Evolutionary conservation across 2,797 vertebrate species (phyloP).

Genomic region (Gambusia yucatana): DNA sequence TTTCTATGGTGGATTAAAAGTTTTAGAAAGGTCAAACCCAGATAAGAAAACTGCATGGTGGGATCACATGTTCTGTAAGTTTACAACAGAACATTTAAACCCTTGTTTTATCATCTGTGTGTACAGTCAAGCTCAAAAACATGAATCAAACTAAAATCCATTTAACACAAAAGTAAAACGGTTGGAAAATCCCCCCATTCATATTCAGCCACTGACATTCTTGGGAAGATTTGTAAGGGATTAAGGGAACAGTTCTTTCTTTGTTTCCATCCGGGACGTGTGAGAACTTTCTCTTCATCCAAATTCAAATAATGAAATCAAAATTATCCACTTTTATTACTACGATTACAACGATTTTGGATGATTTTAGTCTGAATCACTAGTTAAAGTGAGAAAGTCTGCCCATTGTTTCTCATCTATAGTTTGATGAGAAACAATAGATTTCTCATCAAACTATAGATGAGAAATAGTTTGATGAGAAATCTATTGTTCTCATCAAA

Average conservation of each 20-base stretch:
- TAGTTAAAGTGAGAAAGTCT: not conserved
- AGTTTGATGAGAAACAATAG: too few species aligned
- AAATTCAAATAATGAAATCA: not conserved
- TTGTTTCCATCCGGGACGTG: slow-evolving; percentile 26
- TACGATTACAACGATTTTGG: not conserved
- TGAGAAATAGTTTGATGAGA: too few species aligned
- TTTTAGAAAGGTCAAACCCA: not conserved
- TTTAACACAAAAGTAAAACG: not conserved
- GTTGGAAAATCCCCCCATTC: not conserved
- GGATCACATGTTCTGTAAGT: not conserved
- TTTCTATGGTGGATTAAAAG: not conserved
- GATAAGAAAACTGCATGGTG: not conserved
- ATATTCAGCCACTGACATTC: slow-evolving; percentile 10
- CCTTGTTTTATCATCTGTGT: not conserved
- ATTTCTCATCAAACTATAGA: too few species aligned
- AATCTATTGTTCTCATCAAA: too few species aligned
- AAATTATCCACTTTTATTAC: not conserved
- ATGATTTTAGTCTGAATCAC: not conserved
- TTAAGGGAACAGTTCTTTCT: slow-evolving; percentile 22
- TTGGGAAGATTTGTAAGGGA: slow-evolving; percentile 23
- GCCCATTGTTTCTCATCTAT: not conserved
- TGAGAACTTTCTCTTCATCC: not conserved
- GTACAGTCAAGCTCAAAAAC: not conserved
- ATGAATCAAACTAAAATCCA: not conserved
- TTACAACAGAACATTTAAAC: not conserved